phyloP scores from a whole-genome alignment of 2,113 vertebrate genomes.

The Aegypius monachus region DNA sequence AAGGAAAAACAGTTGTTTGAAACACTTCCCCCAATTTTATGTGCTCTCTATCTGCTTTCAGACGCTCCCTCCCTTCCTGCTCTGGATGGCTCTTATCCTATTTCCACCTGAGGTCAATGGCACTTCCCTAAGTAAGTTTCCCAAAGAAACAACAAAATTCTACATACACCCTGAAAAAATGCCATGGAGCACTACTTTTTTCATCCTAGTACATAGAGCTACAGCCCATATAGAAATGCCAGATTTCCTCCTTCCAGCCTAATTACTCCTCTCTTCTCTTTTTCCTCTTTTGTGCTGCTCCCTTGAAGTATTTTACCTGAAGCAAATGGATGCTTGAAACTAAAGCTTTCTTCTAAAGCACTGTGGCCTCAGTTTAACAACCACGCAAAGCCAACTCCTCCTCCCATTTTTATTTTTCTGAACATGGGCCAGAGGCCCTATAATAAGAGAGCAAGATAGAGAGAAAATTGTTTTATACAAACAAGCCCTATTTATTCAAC shows the following conservation, averaged over 20 bases:
- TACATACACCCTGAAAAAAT: background rate
- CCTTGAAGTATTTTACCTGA: slow-evolving; percentile 7
- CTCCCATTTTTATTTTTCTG: slow-evolving; percentile 43
- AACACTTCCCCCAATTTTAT: slow-evolving; percentile 59
- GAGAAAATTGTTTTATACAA: slow-evolving; percentile 41
- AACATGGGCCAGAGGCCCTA: slow-evolving; percentile 12
- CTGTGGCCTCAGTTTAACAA: slow-evolving; percentile 26
- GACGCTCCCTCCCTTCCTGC: slow-evolving; percentile 58
- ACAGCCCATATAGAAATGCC: background rate
- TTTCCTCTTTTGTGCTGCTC: background rate
- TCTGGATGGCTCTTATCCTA: slow-evolving; percentile 58
- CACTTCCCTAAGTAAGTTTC: slow-evolving; percentile 56
- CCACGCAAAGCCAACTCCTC: slow-evolving; percentile 14
- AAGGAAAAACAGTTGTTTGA: slow-evolving; percentile 50
- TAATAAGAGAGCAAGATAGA: slow-evolving; percentile 38
- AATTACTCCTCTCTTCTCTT: background rate
- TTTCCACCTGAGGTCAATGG: slow-evolving; percentile 65
- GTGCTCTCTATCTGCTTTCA: slow-evolving; percentile 59
- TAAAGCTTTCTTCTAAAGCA: background rate
- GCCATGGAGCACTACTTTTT: background rate
- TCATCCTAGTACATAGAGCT: background rate
- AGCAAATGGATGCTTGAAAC: background rate
- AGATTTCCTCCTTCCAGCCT: slow-evolving; percentile 1
- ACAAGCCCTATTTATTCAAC: slow-evolving; percentile 53
- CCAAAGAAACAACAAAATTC: slow-evolving; percentile 32